A percentile compares a stretch with the other conserved stretches of the same genome.
These are phyloP conservation scores for Ophion obscuratus DNA, from an alignment of 2,888 invertebrate genomes.

Conservation along the genomic window DNA sequence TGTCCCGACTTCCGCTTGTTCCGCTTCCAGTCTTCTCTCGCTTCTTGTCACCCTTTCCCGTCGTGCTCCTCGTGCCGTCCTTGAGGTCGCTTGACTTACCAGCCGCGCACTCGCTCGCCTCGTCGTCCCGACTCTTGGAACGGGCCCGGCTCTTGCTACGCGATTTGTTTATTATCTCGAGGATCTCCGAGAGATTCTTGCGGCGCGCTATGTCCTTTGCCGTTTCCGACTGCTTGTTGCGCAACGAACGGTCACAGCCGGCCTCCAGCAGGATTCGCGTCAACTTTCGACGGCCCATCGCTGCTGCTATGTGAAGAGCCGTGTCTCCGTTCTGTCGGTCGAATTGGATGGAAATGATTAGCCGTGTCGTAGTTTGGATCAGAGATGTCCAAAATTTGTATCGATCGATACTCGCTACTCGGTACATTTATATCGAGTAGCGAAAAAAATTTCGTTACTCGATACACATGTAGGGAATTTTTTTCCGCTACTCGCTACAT, in stretches of 20 bases:
- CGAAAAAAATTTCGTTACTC: too few species aligned
- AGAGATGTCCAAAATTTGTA: too few species aligned
- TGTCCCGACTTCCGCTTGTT: slow-evolving; percentile 85
- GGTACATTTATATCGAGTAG: too few species aligned
- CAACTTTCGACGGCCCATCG: slow-evolving; percentile 96
- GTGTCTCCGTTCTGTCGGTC: slow-evolving; percentile 93
- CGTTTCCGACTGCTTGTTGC: slow-evolving; percentile 95
- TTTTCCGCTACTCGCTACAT: too few species aligned
- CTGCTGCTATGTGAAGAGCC: slow-evolving; percentile 96
- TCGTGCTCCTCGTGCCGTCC: slow-evolving; percentile 43
- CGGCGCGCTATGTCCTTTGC: slow-evolving; percentile 95
- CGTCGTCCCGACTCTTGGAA: slow-evolving; percentile 76
- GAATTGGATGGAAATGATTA: neutral
- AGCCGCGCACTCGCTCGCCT: slow-evolving; percentile 71
- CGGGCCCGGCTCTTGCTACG: slow-evolving; percentile 79
- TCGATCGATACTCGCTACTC: too few species aligned
- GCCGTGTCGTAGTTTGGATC: too few species aligned
- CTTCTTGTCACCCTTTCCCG: slow-evolving; percentile 77
- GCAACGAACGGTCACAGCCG: slow-evolving; percentile 89
- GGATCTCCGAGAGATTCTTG: slow-evolving; percentile 94
- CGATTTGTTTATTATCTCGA: slow-evolving; percentile 87
- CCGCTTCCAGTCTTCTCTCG: slow-evolving; percentile 85
- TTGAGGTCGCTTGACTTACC: slow-evolving; percentile 52
- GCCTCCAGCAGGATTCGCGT: slow-evolving; percentile 95
- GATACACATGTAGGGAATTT: too few species aligned